Percentiles rank a stretch among this genome's conserved stretches.
These are phyloP conservation scores for Melangyna quadrimaculata DNA, from an alignment of 2,888 invertebrate species.

Conservation along the genomic window DNA sequence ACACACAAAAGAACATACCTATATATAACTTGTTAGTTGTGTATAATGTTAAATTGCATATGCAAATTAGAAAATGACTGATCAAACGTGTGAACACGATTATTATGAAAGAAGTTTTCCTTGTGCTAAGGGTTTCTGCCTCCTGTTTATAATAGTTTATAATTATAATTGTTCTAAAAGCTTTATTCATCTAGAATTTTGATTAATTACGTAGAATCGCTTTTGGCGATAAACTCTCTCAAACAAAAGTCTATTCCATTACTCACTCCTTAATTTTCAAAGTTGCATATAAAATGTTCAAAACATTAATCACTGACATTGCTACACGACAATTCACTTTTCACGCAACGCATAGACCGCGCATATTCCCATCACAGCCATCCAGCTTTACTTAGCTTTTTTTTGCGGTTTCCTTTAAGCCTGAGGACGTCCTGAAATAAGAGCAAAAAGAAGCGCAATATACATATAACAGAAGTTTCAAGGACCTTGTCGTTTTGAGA, in stretches of 20 bases:
- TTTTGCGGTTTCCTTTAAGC: constrained; percentile 47
- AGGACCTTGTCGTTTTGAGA: background rate
- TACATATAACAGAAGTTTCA: background rate
- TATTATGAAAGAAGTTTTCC: constrained; percentile 31
- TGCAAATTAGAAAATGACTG: constrained; percentile 47
- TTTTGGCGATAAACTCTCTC: constrained; percentile 13
- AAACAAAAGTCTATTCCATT: constrained; percentile 14
- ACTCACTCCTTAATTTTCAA: constrained; percentile 7
- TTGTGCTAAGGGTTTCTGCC: background rate
- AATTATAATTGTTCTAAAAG: constrained; percentile 27
- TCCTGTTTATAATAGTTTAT: background rate
- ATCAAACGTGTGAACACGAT: constrained; percentile 48
- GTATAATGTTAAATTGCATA: background rate
- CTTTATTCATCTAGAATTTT: constrained; percentile 59
- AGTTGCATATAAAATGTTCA: constrained; percentile 32
- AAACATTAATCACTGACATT: constrained; percentile 70
- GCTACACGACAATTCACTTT: constrained; percentile 70
- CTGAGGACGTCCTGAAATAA: background rate
- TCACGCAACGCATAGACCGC: constrained; percentile 59
- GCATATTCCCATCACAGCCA: background rate
- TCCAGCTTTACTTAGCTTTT: no score
- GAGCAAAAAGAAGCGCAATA: background rate
- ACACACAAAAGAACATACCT: background rate
- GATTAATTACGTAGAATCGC: constrained; percentile 54
- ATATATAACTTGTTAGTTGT: no score